Base-by-base conservation (phyloP, 1,140 invertebrate species). In the Megalonaias nervosa region DNA sequence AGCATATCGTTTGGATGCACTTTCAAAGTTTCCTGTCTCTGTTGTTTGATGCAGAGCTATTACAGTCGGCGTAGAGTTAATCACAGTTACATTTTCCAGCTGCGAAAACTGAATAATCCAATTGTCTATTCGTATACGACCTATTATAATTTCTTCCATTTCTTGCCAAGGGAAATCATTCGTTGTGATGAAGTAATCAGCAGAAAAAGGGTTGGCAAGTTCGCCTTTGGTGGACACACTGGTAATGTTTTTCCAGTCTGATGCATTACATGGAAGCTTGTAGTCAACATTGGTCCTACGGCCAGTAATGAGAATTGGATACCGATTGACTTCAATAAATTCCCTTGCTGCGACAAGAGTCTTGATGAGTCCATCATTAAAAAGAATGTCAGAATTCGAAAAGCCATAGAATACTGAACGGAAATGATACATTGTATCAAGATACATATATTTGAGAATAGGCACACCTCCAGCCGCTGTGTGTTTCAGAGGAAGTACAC, bases 31-130 rank as follows among this genome's bases (percentile, higher is more conserved):
- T 19, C 85, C 85, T 6, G 75, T 77, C 65, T 81, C 70, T 57
- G 83, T 84, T 1, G 84, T 86, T 64, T 86, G 86, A 67, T 87
- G 86, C 16, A 86, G 74, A 15, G 86, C 86, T 3, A 81, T 67
- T 12, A 85, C 15, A 1, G 86, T 85, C 23, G 67, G 68, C 55
- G 86, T 79, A 16, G 71, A 67, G 68, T 86, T 84, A 56, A 87
- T 79, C n/a, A 84, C 79, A 62, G 72, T 73, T 21, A 79, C 23
- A 21, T 84, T 76, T 21, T 65, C 23, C 61, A 74, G 65, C n/a
- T 77, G 71, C 11, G 84, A 74, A 70, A 81, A 74, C 55, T 75
- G 69, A 0, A 87, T 82, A n/a, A 87, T 66, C 81, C 81, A 87
- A 69, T 87, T 87, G 66, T 87, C 86, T 64, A 82, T 85, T 1